Evolutionary conservation across 2,888 invertebrate species (phyloP).

Genomic region (Cephus sareptanus): DNA sequence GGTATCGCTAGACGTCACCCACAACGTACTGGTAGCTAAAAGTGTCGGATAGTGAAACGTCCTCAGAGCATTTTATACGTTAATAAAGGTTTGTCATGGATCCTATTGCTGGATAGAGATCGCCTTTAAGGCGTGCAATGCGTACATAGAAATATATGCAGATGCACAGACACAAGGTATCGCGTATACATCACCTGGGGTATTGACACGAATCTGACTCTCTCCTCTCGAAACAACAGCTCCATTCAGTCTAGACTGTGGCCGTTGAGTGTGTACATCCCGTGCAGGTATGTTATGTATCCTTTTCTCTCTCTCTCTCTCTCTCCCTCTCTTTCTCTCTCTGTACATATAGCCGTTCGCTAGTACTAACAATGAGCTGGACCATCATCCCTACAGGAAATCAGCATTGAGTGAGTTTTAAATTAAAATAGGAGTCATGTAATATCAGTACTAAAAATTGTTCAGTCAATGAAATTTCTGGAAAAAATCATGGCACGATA

Average conservation of each 20-base stretch:
- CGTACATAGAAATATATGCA: neutral
- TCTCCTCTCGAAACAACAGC: slow-evolving; percentile 15
- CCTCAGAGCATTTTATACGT: neutral
- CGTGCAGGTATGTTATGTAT: neutral
- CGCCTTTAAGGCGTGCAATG: neutral
- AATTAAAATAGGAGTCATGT: neutral
- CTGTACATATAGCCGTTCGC: neutral
- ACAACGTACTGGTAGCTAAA: neutral
- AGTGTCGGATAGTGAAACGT: neutral
- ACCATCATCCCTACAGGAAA: neutral
- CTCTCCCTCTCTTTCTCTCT: no score
- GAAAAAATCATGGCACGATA: neutral
- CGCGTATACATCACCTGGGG: slow-evolving; percentile 20
- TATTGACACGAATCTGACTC: slow-evolving; percentile 22
- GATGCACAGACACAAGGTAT: neutral
- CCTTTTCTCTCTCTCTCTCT: neutral
- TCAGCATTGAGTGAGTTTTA: neutral
- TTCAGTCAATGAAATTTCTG: neutral
- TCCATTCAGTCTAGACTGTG: slow-evolving; percentile 24
- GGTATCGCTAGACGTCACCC: neutral
- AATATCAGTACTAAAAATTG: neutral
- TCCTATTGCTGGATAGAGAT: neutral
- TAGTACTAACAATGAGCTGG: neutral
- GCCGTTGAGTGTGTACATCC: slow-evolving; percentile 9
- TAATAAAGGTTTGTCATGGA: neutral